Base-by-base conservation (phyloP, 2,113 vertebrate species). In the Lagopus muta region DNA sequence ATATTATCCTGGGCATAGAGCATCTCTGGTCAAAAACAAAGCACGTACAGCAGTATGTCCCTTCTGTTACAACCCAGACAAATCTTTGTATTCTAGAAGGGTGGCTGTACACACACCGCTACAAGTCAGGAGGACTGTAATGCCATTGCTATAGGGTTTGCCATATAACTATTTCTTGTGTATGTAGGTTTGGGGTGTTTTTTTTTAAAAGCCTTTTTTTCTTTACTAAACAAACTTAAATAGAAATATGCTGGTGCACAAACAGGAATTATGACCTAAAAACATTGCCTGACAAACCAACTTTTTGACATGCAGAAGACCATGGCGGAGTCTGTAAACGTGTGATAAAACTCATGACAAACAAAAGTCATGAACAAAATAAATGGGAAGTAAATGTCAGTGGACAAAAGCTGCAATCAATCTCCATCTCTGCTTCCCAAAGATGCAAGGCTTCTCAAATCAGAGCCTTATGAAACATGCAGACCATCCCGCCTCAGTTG, bases 51-150 rank as follows among this genome's bases (percentile, higher is more conserved):
- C 21, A 4, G 13, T 7, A 28, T 8, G 12, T 8, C 15, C n/a
- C 71, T 60, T 14, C 13, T 48, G 47, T 48, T 50, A 32, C 28
- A 81, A 21, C 2, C 7, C 36, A 71, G 8, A 0, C 17, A 5
- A 11, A 24, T 13, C 1, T 47, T 10, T 42, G 25, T 55, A 67
- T 8, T 8, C 25, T 65, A 19, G 15, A 25, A 27, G 17, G 40
- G 25, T 5, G 2, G 24, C 55, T 72, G 34, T 19, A 24, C 30
- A 16, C 30, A 30, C 36, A 14, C 11, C 14, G 19, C 32, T 1
- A 2, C 0, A 0, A 1, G 45, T 32, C 47, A 9, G 20, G 18
- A 55, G 30, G 3, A 9, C n/a, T 48, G 18, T 11, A 19, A 28
- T 27, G 21, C 11, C 28, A 28, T 48, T 12, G 13, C 28, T 36